Base-by-base conservation (phyloP, 2,113 vertebrate genomes). In the Anolis sagrei region DNA sequence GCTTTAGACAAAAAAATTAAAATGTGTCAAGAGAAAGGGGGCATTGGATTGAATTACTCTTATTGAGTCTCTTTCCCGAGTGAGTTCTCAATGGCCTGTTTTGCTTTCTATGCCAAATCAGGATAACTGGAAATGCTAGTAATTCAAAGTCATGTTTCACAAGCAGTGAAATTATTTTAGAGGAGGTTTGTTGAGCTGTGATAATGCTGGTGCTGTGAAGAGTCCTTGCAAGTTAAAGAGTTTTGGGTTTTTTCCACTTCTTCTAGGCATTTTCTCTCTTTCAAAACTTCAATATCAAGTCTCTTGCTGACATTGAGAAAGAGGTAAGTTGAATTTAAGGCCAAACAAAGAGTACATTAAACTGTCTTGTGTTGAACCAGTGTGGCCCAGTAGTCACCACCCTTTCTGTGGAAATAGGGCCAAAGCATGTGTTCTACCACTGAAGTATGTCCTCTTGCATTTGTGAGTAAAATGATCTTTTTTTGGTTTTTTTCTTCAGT, bases 261-360 rank as follows among this genome's bases (percentile, higher is more conserved):
- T 54, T 0, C n/a, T 54, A 96, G 95, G 82, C 86, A 13, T 87
- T 84, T 7, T 95, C 91, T 82, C 86, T 93, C 32, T 89, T 93
- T 2, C 95, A 77, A 76, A 95, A 96, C 81, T 95, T 98, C 34
- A 95, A 91, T 0, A 97, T 98, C n/a, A 98, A 98, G 85, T 98
- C 97, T 0, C 84, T 97, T 1, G 96, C 97, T 0, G 97, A 98
- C 68, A 98, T 98, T 39, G 97, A 98, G 87, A 95, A 96, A 6
- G 97, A 98, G 96, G 98, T 98, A 88, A 51, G 92, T 49, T 4
- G 76, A 8, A 34, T 0, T 58, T 39, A 21, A 61, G 39, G 29
- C 7, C 18, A n/a, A 1, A 62, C 7, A n/a, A 21, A 29, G 27
- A 48, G 39, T 2, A 27, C 23, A 18, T 51, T 69, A 54, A 58